Conservation (phyloP, 1,140 invertebrate genomes). For the Trachymyrmex septentrionalis region DNA sequence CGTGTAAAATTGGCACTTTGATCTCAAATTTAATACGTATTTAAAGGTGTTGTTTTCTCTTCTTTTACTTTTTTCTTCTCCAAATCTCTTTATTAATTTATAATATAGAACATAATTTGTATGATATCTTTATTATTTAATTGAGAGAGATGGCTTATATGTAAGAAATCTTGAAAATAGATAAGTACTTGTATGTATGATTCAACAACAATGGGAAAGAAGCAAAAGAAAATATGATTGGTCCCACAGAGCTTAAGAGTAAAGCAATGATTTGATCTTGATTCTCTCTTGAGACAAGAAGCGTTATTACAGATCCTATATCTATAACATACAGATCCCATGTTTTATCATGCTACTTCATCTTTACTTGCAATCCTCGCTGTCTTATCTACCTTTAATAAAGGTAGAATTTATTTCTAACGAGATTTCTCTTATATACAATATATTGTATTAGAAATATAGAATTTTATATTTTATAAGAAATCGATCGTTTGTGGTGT, state of each 20-base stretch:
- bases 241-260: background rate
- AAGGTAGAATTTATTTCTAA: background rate
- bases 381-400: background rate
- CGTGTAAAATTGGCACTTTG: too few species aligned
- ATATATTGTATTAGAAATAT: too few species aligned
- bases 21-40: background rate
- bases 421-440: too few species aligned
- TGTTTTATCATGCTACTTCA: slow-evolving; percentile 1
- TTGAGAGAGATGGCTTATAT: background rate
- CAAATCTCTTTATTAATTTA: background rate
- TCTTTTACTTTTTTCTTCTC: background rate
- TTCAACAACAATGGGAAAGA: background rate
- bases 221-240: background rate
- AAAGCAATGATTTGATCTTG: background rate
- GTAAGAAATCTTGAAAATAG: background rate
- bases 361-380: background rate
- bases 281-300: background rate
- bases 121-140: slow-evolving; percentile 1
- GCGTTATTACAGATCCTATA: background rate
- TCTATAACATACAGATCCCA: too few species aligned
- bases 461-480: slow-evolving; percentile 1
- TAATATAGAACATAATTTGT: background rate
- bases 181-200: background rate
- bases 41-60: background rate
- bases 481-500: background rate